These are phyloP conservation scores for Molanna angustata DNA, from an alignment of 2,888 invertebrate genomes.

Conservation along the genomic window DNA sequence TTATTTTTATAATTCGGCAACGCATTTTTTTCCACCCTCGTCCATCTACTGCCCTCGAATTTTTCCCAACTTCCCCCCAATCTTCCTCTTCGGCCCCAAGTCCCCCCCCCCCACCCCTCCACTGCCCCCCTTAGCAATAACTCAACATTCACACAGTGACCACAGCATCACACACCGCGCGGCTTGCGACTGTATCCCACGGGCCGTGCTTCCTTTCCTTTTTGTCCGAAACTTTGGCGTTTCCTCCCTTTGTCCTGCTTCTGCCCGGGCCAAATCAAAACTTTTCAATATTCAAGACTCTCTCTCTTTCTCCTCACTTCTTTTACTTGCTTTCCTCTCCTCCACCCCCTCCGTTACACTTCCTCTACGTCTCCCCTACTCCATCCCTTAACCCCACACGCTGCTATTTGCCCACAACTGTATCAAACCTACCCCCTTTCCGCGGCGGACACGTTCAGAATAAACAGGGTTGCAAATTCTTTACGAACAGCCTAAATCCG, in stretches of 20 bases:
- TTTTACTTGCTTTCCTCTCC: too few species aligned
- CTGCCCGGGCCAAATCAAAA: slow-evolving; percentile 27
- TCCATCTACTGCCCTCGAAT: slow-evolving; percentile 7
- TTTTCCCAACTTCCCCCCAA: slow-evolving; percentile 8
- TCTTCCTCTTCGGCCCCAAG: not conserved
- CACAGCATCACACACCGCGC: too few species aligned
- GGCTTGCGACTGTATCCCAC: slow-evolving; percentile 21
- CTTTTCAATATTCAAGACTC: slow-evolving; percentile 32
- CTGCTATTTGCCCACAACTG: too few species aligned
- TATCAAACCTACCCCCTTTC: too few species aligned
- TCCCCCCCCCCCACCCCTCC: slow-evolving; percentile 1
- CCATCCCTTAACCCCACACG: too few species aligned
- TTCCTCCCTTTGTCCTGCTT: slow-evolving; percentile 29
- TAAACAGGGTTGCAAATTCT: too few species aligned
- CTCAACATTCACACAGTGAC: slow-evolving; percentile 32
- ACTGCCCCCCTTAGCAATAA: slow-evolving; percentile 25
- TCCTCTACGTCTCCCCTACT: too few species aligned
- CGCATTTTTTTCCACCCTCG: too few species aligned
- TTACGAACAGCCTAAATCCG: too few species aligned
- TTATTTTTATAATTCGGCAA: too few species aligned
- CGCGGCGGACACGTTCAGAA: too few species aligned
- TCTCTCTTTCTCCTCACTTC: slow-evolving; percentile 5
- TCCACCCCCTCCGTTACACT: too few species aligned
- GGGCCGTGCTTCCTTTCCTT: slow-evolving; percentile 32
- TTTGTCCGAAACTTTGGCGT: slow-evolving; percentile 32